Base-by-base conservation (phyloP, 2,113 vertebrate genomes). In the Pithys albifrons region DNA sequence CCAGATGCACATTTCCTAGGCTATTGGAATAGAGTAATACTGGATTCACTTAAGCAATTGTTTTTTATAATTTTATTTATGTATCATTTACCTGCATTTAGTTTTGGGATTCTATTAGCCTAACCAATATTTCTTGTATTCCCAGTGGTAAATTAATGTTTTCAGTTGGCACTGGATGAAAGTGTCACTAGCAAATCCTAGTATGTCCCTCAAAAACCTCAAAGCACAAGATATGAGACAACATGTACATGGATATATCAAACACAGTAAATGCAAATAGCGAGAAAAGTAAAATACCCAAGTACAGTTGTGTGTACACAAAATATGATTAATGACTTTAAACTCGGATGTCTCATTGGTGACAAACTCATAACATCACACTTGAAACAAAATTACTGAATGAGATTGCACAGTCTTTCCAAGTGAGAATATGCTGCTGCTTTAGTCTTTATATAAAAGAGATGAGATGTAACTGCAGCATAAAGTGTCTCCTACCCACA, bases 361-460 rank as follows among this genome's bases (percentile, higher is more conserved):
- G 45, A 82, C 2, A 9, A 66, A 73, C 48, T 77, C 8, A 3
- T 61, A 65, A 22, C 14, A 33, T 35, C 37, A 37, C 28, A 29
- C 25, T 58, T 73, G 74, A 72, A 74, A 74, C 45, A 8, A 71
- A 82, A 73, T n/a, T 17, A 51, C 19, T 43, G 11, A 72, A 52
- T 39, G 54, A 70, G 71, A 29, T 29, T 0, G 0, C 39, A 24
- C 0, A 2, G 55, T 23, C 25, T 58, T 89, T 77, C 59, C 39
- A 64, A n/a, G 37, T 4, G 11, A 37, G 14, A 55, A 48, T 31
- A 31, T 59, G 25, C 43, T 67, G 72, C 59, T 88, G 19, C 72
- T 77, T 83, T 61, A 12, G 27, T 74, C 35, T 84, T 85, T 73
- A 66, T 70, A n/a, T 8, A 54, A 51, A 62, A 85, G 41, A 79